Base-by-base conservation (phyloP, 2,113 vertebrate genomes). In the Heterochromis multidens region DNA sequence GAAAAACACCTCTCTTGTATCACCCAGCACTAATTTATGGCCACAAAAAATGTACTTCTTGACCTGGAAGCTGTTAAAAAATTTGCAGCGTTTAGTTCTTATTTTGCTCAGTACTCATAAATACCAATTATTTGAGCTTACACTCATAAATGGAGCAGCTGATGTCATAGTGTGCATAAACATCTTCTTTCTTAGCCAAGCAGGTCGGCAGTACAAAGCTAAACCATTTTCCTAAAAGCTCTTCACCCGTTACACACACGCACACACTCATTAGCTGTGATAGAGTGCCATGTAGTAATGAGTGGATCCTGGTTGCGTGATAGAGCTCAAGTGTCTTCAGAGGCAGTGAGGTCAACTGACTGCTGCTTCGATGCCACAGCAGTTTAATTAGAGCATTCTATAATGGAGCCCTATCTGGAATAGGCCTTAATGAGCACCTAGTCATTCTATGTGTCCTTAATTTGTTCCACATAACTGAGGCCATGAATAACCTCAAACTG, bases 351-450 rank as follows among this genome's bases (percentile, higher is more conserved):
- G 92, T 93, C 84, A 84, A 81, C 49, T 21, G 77, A 86, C 86
- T 93, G 87, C 59, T n/a, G 67, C 86, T 85, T 83, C 77, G 57
- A 25, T 61, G 84, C 89, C 77, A 58, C 25, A 14, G 80, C 78
- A 83, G 80, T 91, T 92, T 93, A 93, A 94, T 94, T 91, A 93
- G 86, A 91, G 79, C 10, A 2, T 16, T 86, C 86, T 63, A 57
- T 91, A 91, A 92, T 80, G 63, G 88, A 87, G 23, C 46, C 35
- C 86, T 85, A 88, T 91, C 83, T 82, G 67, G 78, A 86, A 85
- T 72, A 43, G 76, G 58, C 63, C 54, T 84, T 94, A 90, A 94
- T 88, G 90, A 92, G 90, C 84, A 88, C 89, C 81, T 81, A 33
- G 79, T 88, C 59, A 70, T 81, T 88, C 77, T 87, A 80, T 87